A percentile compares a stretch with the other conserved stretches of the same genome.
Evolutionary conservation across 2,888 invertebrate species (phyloP).

Genomic region (Lysandra bellargus): DNA sequence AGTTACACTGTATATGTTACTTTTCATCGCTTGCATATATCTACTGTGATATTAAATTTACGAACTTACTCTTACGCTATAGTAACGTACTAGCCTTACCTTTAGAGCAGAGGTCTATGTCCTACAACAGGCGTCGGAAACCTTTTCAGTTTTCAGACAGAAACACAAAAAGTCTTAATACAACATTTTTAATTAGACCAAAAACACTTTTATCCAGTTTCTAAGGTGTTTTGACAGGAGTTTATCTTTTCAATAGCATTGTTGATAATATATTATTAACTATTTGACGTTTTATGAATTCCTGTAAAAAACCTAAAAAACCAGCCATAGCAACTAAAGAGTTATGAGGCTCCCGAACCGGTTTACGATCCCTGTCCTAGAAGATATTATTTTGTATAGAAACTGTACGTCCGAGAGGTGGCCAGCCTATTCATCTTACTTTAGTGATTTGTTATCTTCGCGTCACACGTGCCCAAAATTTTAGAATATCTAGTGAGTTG

Average conservation of each 20-base stretch:
- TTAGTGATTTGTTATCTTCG: conserved; percentile 14
- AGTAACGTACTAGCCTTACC: background rate
- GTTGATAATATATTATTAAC: no score
- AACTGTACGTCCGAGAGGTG: background rate
- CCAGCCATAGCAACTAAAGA: background rate
- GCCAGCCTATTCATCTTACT: conserved; percentile 24
- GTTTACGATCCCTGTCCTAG: background rate
- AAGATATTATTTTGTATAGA: background rate
- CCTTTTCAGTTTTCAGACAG: background rate
- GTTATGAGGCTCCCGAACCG: background rate
- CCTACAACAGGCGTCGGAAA: background rate
- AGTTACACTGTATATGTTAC: background rate
- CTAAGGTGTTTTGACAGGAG: background rate
- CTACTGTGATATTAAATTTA: background rate
- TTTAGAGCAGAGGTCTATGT: background rate
- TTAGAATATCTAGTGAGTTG: conserved; percentile 3
- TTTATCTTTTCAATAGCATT: background rate
- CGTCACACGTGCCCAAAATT: conserved; percentile 3
- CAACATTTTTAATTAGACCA: background rate
- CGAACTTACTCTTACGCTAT: background rate
- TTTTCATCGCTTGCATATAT: background rate
- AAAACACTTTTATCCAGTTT: background rate
- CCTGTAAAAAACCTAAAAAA: background rate
- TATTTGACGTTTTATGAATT: background rate
- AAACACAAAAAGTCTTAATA: no score